Base-by-base conservation (phyloP, 2,797 vertebrate genomes). In the Sphenodon punctatus region DNA sequence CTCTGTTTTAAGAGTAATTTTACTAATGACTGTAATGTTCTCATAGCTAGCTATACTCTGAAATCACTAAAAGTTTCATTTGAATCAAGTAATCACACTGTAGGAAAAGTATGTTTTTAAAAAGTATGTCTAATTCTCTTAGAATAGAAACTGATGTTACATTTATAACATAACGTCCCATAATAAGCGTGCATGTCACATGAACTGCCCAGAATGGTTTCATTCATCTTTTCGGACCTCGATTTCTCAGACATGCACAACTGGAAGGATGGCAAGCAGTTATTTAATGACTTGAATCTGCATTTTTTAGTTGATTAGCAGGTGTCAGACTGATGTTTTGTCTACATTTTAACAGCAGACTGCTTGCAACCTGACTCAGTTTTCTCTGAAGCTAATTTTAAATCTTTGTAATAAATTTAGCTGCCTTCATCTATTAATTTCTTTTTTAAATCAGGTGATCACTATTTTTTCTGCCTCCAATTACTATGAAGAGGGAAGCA, bases 391-490 rank as follows among this genome's bases (percentile, higher is more conserved):
- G 11, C 43, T 7, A 8, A n/a, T 68, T 67, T 82, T 58, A 75
- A 64, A 46, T 60, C 13, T 58, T 49, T 15, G 10, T 25, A 43
- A 59, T 27, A 12, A 39, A 53, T 53, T 8, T 12, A 49, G 19
- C 74, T 73, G 72, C 41, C 13, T 10, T 30, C 30, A 17, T 4
- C 13, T 12, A 10, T 73, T 75, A 45, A 12, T 64, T 49, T 82
- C 82, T 58, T 93, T 89, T 90, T 75, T 65, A 81, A 51, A 72
- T 32, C 84, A 99, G 98, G 98, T 99, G 39, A 96, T 99, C 92
- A 99, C 98, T 42, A 94, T 99, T 89, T 99, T 99, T 95, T 99
- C 98, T 42, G 98, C 99, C 2, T 99, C 99, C n/a, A 99, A 99
- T 95, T 99, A 99, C 82, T 99, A 99, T 0, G 98, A 98, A 92